Base-by-base conservation (phyloP, 2,888 invertebrate genomes). In the Monoplex corrugatus region DNA sequence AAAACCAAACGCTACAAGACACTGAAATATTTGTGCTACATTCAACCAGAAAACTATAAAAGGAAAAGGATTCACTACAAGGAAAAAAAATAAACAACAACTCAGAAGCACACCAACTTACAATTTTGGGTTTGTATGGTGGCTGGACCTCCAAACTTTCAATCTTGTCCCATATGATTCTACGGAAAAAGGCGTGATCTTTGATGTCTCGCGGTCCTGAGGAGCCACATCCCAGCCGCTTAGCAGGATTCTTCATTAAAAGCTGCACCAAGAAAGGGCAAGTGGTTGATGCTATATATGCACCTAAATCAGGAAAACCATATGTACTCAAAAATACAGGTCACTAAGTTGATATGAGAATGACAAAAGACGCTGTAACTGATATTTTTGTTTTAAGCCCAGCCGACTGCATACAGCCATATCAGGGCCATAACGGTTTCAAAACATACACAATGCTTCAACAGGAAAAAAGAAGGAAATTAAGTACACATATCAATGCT, bases 41-140 rank as follows among this genome's bases (percentile, higher is more conserved):
- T 23, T 80, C 40, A 40, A 43, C 78, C 40, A 40, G 40, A 75
- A 35, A 75, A 13, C 38, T 75, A 40, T 43, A n/a, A n/a, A 68
- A 16, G 32, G 6, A 68, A 28, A 68, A 23, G 78, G 78, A 80
- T 43, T 40, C 16, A 23, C 13, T 2, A 75, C 16, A 35, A n/a
- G 1, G 68, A 68, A 10, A 28, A 57, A 3, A 63, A 63, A 35
- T 35, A 35, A 35, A 80, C 40, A 10, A 80, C 28, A 10, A 8
- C 28, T 28, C 78, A 28, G 10, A 43, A 5, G 97, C 98, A 98
- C 96, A 99, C 99, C 96, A 99, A 97, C 98, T 98, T 96, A 99
- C 99, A 96, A 99, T 99, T 97, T 99, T 99, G 87, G 99, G 99
- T 96, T 99, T 99, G 97, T 99, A 99, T 0, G 99, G 99, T 86